A percentile compares a stretch with the other conserved stretches of the same genome.
Conservation (phyloP, 2,888 invertebrate species). For the Calameuta idolon region DNA sequence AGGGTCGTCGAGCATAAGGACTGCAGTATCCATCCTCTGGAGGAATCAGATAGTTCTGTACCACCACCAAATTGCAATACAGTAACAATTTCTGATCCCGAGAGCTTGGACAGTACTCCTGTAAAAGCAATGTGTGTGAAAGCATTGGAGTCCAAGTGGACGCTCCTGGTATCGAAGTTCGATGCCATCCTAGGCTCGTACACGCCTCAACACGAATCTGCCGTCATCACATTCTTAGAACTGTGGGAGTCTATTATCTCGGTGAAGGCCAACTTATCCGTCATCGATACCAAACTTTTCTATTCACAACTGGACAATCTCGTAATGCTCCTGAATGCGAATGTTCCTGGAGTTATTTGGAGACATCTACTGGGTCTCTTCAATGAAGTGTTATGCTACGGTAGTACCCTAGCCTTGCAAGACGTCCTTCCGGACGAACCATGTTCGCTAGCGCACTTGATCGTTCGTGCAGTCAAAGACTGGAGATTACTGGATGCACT, state of each 20-base stretch:
- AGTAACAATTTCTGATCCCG: constrained; percentile 79
- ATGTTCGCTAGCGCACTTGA: constrained; percentile 85
- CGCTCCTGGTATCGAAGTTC: constrained; percentile 75
- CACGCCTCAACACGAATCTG: constrained; percentile 67
- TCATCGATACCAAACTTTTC: constrained; percentile 89
- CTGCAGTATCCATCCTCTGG: constrained; percentile 80
- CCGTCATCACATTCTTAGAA: constrained; percentile 81
- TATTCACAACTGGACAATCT: constrained; percentile 87
- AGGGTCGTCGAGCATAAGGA: constrained; percentile 92
- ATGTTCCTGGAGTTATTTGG: constrained; percentile 86
- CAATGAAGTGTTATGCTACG: constrained; percentile 92
- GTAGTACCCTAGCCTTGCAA: constrained; percentile 89
- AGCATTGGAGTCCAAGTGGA: constrained; percentile 88
- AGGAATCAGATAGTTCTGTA: constrained; percentile 69
- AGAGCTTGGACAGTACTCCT: constrained; percentile 86
- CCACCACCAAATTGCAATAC: constrained; percentile 70
- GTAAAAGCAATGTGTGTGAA: constrained; percentile 89
- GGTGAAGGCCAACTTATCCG: constrained; percentile 89
- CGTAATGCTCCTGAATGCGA: constrained; percentile 76
- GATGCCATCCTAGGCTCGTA: constrained; percentile 68
- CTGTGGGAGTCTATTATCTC: constrained; percentile 93
- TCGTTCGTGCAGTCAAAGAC: constrained; percentile 88
- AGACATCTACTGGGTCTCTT: constrained; percentile 86
- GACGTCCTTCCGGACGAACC: constrained; percentile 90
- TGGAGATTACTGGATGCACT: constrained; percentile 77